phyloP scores from a whole-genome alignment of 1,140 invertebrate species.

The Pseudomyrmex concolor region DNA sequence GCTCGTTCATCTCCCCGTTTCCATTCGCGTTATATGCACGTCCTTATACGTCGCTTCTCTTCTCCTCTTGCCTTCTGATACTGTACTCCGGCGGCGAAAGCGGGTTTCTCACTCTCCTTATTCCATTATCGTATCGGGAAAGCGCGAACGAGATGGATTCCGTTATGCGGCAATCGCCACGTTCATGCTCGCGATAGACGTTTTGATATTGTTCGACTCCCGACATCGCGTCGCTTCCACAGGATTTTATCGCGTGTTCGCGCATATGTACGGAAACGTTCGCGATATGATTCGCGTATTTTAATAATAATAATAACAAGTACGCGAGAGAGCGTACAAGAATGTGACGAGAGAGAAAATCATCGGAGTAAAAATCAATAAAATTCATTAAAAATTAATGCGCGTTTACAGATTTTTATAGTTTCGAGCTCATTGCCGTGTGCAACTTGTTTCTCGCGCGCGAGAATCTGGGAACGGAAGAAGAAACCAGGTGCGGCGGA shows the following conservation, averaged over 20 bases:
- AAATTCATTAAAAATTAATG: background rate
- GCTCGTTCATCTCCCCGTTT: constrained; percentile 5
- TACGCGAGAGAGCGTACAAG: background rate
- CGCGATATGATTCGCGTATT: background rate
- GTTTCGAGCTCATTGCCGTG: too few species aligned
- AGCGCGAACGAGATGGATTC: background rate
- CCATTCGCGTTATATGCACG: constrained; percentile 6
- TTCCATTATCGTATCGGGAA: constrained; percentile 22
- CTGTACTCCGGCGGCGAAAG: constrained; percentile 32
- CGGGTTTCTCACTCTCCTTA: constrained; percentile 45
- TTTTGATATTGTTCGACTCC: constrained; percentile 24
- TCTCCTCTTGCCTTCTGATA: background rate
- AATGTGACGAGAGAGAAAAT: background rate
- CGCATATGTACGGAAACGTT: background rate
- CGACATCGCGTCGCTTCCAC: background rate
- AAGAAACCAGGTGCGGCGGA: constrained; percentile 20
- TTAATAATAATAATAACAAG: background rate
- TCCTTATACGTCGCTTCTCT: background rate
- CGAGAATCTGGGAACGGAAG: background rate
- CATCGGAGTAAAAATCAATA: background rate
- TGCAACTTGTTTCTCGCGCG: too few species aligned
- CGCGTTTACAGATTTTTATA: background rate
- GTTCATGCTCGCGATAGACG: constrained; percentile 16
- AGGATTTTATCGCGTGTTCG: background rate
- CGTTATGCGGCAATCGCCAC: constrained; percentile 13